Evolutionary conservation across 2,888 invertebrate genomes (phyloP), one percentile per base, ranked within the genome.

Genomic region (Pachymerium ferrugineum): DNA sequence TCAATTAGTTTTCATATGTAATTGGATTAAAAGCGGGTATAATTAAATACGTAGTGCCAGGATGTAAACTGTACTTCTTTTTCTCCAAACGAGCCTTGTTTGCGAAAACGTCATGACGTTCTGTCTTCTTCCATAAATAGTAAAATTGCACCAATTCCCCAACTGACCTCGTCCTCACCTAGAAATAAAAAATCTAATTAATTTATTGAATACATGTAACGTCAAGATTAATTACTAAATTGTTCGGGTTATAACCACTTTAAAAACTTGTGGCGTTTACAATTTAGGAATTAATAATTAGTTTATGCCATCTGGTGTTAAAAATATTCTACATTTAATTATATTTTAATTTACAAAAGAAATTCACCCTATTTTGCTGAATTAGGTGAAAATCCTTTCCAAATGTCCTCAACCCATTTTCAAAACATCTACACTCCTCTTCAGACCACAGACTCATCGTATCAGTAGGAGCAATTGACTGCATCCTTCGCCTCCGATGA

Each of bases 381-480:
- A 98, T 97, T 77, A 91, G 86, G 82, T 94, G 92, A 82, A 99
- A 99, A 84, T 98, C 95, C 85, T 99, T 99, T 31, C 97, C 97
- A 80, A 92, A 94, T 75, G 89, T 89, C 80, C 94, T 88, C 8
- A 99, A 87, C 42, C 97, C 98, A 80, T 92, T 91, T 86, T 99
- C 98, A 84, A 99, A 99, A 83, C 94, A 94, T 74, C 93, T 88
- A 83, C 96, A 96, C 82, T 99, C 98, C 80, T 97, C 96, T 82
- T 97, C 97, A 1, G 96, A 95, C 97, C 97, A 98, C 1, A 93
- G 86, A 79, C 92, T 93, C 86, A 90, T 89, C 0, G 90, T 88
- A 79, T 91, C 91, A 0, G 88, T 86, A 19, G 88, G 87, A 42
- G 14, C 87, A 85, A 77, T 70, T 5, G 88, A 88, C 77, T 90